Evolutionary conservation across 1,140 invertebrate species (phyloP).

Genomic region (Chironomus tepperi): DNA sequence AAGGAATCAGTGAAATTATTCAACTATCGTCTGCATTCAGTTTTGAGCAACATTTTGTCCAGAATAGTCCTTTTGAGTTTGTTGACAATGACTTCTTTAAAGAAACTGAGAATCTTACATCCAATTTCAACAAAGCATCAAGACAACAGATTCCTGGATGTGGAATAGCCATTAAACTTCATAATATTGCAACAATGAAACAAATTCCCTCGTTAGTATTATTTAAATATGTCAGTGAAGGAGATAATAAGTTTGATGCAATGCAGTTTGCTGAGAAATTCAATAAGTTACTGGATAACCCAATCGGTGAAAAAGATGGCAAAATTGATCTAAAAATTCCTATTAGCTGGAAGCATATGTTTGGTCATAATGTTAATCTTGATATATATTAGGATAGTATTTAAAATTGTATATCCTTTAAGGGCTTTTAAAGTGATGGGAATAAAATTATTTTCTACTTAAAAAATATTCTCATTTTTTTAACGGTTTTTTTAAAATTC

Average conservation of each 20-base stretch:
- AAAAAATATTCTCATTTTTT: too few species aligned
- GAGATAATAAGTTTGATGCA: background rate
- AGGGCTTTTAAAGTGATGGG: too few species aligned
- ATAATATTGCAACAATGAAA: background rate
- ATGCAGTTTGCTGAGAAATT: background rate
- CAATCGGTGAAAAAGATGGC: background rate
- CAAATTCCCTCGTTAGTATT: background rate
- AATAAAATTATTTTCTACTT: too few species aligned
- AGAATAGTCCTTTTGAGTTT: background rate
- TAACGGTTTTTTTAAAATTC: too few species aligned
- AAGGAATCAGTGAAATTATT: background rate
- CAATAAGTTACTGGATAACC: background rate
- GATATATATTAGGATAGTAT: constrained; percentile 8
- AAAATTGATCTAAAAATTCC: background rate
- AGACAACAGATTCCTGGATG: background rate
- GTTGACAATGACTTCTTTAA: background rate
- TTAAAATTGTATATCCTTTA: too few species aligned
- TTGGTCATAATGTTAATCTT: background rate
- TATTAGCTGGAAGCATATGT: background rate
- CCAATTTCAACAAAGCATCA: background rate
- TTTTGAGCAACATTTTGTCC: background rate
- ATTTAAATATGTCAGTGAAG: background rate
- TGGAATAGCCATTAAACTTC: background rate
- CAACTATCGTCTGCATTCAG: background rate
- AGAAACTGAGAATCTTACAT: background rate